Evolutionary conservation across 2,888 invertebrate genomes (phyloP), one percentile per base, ranked within the genome.

Genomic region (Hololepta plana): DNA sequence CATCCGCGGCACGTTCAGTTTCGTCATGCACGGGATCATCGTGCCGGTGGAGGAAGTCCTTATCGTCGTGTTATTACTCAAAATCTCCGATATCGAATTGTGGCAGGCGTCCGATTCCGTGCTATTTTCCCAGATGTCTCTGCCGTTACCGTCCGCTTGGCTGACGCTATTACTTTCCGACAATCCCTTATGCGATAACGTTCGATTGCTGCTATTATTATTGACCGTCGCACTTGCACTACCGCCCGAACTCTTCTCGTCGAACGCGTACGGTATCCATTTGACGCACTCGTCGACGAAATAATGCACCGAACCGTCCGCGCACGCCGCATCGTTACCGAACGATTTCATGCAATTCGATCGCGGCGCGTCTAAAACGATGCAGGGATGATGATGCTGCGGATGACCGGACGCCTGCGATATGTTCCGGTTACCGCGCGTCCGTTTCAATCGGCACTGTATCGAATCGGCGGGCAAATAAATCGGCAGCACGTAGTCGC

Each of bases 201-300:
- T n/a, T n/a, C n/a, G n/a, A n/a, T n/a, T n/a, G n/a, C n/a, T n/a
- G n/a, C n/a, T 8, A 10, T 10, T 26, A 2, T 24, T 27, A n/a
- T 33, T 30, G 4, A 29, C 35, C 36, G 35, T 35, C 17, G 17
- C 7, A 17, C n/a, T 17, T 7, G n/a, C n/a, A 17, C 17, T 7
- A 17, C 7, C n/a, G 39, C 67, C 66, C 2, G 64, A 56, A 37
- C 73, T 72, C 38, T 74, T 75, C 41, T 81, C 80, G 40, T 84
- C 80, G 46, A 88, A 87, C 0, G 82, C 80, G 42, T 80, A 80
- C 1, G 82, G 79, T 55, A 81, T 67, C 80, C 84, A 85, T 42
- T 81, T 77, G 20, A 82, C 84, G 40, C 71, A 69, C 45, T 85
- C 84, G 43, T 87, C 85, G 49, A 76, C 70, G 43, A 82, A 84